phyloP scores from a whole-genome alignment of 2,113 vertebrate species.

The Nycticebus coucang region DNA sequence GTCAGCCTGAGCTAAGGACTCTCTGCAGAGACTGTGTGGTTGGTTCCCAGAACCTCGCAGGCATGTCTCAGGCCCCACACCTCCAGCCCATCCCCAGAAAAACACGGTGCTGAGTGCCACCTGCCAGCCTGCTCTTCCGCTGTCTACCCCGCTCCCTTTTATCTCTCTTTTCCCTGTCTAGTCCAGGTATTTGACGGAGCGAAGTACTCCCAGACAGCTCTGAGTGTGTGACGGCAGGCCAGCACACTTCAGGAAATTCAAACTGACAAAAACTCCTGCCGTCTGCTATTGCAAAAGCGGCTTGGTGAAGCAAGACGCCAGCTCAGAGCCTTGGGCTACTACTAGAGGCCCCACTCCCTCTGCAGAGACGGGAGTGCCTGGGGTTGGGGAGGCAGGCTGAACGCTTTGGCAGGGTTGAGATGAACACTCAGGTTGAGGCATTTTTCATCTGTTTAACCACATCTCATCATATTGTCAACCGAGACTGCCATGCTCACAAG shows the following conservation, averaged over 20 bases:
- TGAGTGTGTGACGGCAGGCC: constrained; percentile 32
- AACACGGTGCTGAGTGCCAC: neutral
- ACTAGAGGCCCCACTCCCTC: neutral
- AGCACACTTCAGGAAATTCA: constrained; percentile 59
- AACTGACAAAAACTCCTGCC: constrained; percentile 59
- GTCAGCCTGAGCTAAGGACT: neutral
- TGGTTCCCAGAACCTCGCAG: neutral
- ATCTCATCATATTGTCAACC: constrained; percentile 68
- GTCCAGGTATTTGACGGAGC: neutral
- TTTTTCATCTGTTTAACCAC: constrained; percentile 64
- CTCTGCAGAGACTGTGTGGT: neutral
- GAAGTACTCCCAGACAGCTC: neutral
- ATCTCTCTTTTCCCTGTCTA: neutral
- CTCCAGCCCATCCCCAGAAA: neutral
- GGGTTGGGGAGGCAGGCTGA: neutral
- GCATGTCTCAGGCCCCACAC: neutral
- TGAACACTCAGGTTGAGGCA: constrained; percentile 62
- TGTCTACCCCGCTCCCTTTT: neutral
- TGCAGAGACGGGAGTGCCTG: neutral
- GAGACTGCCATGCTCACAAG: neutral
- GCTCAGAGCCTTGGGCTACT: neutral
- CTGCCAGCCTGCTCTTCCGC: neutral
- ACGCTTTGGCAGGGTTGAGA: constrained; percentile 49
- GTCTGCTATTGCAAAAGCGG: constrained; percentile 54
- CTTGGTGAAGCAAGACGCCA: constrained; percentile 26